Evolutionary conservation across 2,797 vertebrate genomes (phyloP), one percentile per base, ranked within the genome.

Genomic region (Toxotes lorentzi): DNA sequence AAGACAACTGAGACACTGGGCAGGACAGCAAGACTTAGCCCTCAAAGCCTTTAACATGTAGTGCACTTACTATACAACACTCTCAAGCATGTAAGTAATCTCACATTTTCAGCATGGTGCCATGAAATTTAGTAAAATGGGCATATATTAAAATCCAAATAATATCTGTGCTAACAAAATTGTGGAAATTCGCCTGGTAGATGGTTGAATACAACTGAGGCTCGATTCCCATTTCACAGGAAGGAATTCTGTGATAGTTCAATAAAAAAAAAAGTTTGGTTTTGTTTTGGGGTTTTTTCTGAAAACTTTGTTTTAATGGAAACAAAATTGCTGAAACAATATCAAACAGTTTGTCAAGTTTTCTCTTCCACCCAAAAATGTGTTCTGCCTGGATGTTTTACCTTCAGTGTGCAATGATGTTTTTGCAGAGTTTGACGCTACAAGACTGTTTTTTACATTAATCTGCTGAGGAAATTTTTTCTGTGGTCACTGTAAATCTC

Each of bases 1-100:
- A 69, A 74, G 79, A 81, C 76, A 83, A 83, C 63, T 13, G 75
- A 89, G 86, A 87, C 81, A 41, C 50, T 77, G 83, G 80, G 82
- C 83, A 88, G 82, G 83, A 76, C 77, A 68, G 73, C 60, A 12
- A 8, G 53, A 84, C 56, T 70, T n/a, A 51, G 70, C 14, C 73
- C 60, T 62, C 43, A 68, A 78, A 81, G 74, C 41, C 60, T 27
- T 40, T 4, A 61, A 76, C 64, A 27, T 66, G 47, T 13, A 2
- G 48, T 19, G 59, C 72, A 76, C 64, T 71, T 59, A 57, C 43
- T 23, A 45, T 10, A 57, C 51, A 75, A 62, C 38, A 40, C 57
- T 65, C 27, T 63, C 6, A 24, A 24, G 23, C 10, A 64, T 41
- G 34, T 13, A 40, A 32, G 30, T 14, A 27, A 10, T 7, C 45